Conservation (phyloP, 2,797 vertebrate species). For the Bufotes viridis region DNA sequence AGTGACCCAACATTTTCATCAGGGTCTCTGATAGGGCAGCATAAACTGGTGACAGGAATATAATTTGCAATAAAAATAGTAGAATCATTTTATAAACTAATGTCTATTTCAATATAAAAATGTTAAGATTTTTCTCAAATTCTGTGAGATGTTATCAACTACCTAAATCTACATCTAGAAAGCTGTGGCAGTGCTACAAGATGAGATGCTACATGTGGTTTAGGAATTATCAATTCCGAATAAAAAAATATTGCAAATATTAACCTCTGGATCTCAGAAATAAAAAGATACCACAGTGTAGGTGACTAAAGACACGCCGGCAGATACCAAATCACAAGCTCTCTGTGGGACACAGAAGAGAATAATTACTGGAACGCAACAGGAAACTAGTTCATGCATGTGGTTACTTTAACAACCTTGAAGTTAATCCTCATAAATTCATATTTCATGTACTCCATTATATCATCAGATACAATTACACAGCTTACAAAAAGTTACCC, state of each 20-base stretch:
- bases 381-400: constrained; percentile 47
- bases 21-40: too few relatives aligned
- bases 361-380: constrained; percentile 36
- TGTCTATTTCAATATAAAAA: neutral
- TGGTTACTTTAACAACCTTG: constrained; percentile 49
- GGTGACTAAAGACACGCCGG: neutral
- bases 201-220: neutral
- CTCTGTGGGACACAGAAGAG: neutral
- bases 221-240: neutral
- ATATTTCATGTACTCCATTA: constrained; percentile 50
- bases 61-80: too few relatives aligned
- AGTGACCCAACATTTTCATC: too few relatives aligned
- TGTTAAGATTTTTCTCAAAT: neutral
- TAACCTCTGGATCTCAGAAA: neutral
- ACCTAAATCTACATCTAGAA: neutral
- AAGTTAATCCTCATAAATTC: constrained; percentile 53
- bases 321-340: constrained; percentile 17
- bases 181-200: neutral
- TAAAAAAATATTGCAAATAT: neutral
- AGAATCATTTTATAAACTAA: too few relatives aligned
- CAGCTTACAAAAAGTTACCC: constrained; percentile 33
- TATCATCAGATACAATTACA: constrained; percentile 51
- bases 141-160: neutral
- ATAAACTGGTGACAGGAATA: too few relatives aligned
- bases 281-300: neutral